A percentile compares a stretch with the other conserved stretches of the same genome.
Evolutionary conservation across 2,113 vertebrate species (phyloP).

Genomic region (Hucho hucho): DNA sequence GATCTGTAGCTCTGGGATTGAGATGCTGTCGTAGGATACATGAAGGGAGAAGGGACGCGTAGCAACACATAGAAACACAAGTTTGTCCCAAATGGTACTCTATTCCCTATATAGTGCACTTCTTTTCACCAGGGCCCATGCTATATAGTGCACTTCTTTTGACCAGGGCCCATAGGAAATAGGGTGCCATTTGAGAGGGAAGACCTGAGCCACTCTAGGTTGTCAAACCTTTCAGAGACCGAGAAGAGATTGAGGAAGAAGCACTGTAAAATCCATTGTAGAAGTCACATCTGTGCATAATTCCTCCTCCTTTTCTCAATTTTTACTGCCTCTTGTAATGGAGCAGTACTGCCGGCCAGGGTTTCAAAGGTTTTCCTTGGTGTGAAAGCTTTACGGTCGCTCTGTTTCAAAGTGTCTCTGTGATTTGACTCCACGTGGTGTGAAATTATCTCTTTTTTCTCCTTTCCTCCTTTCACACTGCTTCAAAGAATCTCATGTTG

Average conservation of each 20-base stretch:
- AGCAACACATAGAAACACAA: neutral
- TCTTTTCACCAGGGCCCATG: too few relatives aligned
- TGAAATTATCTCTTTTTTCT: neutral
- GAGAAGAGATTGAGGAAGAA: constrained; percentile 4
- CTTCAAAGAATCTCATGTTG: constrained; percentile 20
- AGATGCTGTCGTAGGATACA: neutral
- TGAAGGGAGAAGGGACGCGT: neutral
- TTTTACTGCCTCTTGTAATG: neutral
- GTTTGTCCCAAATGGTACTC: too few relatives aligned
- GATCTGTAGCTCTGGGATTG: neutral
- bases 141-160: too few relatives aligned
- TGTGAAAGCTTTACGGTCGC: neutral
- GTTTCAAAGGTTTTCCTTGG: neutral
- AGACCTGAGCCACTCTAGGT: neutral
- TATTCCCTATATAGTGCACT: too few relatives aligned
- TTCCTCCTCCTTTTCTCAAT: neutral
- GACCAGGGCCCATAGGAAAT: too few relatives aligned
- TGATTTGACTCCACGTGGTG: neutral
- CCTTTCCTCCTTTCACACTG: neutral
- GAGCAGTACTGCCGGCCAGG: neutral
- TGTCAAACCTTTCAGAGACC: constrained; percentile 14
- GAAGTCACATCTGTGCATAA: neutral
- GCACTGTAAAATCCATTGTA: neutral
- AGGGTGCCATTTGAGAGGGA: too few relatives aligned
- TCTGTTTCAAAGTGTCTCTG: neutral